Conservation (phyloP, 2,113 vertebrate species). For the Quiscalus mexicanus region DNA sequence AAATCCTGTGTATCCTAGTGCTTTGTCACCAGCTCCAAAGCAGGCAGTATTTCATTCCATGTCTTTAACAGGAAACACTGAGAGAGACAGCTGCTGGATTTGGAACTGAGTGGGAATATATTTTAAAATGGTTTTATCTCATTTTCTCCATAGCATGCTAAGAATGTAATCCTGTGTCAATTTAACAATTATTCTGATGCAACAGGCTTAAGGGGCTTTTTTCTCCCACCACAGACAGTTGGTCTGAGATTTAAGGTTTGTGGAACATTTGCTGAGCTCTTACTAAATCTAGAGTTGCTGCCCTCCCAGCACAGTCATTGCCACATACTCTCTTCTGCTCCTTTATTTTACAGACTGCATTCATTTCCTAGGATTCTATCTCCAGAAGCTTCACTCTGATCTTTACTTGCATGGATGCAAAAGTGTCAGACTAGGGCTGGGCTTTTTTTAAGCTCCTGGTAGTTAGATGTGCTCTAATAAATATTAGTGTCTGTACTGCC, state of each 20-base stretch:
- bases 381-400: background rate
- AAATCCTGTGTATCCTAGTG: accelerated
- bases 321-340: background rate
- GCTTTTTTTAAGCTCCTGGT: background rate
- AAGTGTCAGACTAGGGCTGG: background rate
- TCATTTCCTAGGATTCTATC: background rate
- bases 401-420: background rate
- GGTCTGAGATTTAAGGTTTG: background rate
- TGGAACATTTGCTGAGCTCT: background rate
- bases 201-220: background rate
- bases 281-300: background rate
- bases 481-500: background rate
- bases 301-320: background rate
- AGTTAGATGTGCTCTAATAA: background rate
- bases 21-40: background rate
- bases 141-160: background rate
- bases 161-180: background rate
- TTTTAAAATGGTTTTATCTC: background rate
- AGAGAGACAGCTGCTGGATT: background rate
- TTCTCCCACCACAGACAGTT: no score
- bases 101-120: background rate
- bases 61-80: background rate
- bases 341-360: background rate
- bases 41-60: background rate
- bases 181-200: background rate